Percentiles rank a stretch among this genome's conserved stretches.
Evolutionary conservation across 1,140 invertebrate genomes (phyloP).

Genomic region (Globodera rostochiensis): DNA sequence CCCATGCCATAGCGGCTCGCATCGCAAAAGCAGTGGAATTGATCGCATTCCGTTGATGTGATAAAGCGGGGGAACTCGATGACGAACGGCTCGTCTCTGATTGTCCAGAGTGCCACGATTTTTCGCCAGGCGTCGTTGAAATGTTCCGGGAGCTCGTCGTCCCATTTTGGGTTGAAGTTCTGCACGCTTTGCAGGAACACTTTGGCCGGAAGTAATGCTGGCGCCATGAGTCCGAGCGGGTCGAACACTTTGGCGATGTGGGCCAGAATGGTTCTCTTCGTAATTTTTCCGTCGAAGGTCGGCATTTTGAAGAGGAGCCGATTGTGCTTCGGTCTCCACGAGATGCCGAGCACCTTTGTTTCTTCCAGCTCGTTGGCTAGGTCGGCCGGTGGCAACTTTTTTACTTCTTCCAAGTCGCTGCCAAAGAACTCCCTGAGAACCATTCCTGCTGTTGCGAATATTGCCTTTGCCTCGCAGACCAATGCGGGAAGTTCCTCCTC

Average conservation of each 20-base stretch:
- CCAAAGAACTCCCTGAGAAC: neutral
- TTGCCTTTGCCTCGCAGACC: neutral
- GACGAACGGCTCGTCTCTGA: too few species aligned
- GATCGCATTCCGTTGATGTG: neutral
- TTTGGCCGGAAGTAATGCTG: too few species aligned
- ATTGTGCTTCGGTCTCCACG: neutral
- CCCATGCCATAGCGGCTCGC: neutral
- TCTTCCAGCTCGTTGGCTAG: neutral
- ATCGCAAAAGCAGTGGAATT: neutral
- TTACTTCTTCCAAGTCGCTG: neutral
- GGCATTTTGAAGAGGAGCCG: neutral
- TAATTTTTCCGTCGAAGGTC: neutral
- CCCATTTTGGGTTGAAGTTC: too few species aligned
- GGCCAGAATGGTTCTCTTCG: neutral
- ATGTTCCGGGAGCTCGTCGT: too few species aligned
- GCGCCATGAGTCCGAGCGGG: too few species aligned
- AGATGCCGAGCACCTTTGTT: constrained; percentile 1
- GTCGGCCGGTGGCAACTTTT: neutral
- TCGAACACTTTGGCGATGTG: neutral
- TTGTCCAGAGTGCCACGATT: too few species aligned
- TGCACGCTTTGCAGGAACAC: too few species aligned
- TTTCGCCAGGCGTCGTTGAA: too few species aligned
- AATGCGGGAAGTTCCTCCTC: neutral
- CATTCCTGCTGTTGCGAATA: neutral
- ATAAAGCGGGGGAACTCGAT: too few species aligned